Percentiles rank a stretch among this genome's conserved stretches.
Evolutionary conservation across 2,797 vertebrate species (phyloP).

Genomic region (Hozukius guyotensis): DNA sequence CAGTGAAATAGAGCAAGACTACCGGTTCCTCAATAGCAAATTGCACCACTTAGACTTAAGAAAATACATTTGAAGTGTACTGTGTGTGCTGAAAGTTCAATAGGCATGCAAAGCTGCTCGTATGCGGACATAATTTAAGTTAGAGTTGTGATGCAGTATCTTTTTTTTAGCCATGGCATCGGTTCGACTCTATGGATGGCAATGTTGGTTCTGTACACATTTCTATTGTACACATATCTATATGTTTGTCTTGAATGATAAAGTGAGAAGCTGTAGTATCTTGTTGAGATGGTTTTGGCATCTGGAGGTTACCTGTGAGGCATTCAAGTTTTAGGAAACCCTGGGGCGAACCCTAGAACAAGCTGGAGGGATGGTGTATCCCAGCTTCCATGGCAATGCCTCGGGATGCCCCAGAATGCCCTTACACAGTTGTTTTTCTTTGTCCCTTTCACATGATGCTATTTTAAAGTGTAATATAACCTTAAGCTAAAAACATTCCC

Average conservation of each 20-base stretch:
- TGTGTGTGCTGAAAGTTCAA: background rate
- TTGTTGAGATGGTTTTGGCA: background rate
- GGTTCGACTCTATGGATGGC: background rate
- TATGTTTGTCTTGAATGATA: background rate
- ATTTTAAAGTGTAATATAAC: conserved; percentile 1
- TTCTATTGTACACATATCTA: background rate
- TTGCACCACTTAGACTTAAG: background rate
- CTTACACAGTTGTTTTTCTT: conserved; percentile 1
- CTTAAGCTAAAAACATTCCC: background rate
- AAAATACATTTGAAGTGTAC: background rate
- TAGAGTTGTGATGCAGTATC: background rate
- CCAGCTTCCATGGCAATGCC: background rate
- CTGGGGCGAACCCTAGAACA: background rate
- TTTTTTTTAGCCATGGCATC: background rate
- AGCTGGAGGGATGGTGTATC: conserved; percentile 6
- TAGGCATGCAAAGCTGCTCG: background rate
- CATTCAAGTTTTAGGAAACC: conserved; percentile 14
- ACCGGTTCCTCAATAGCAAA: background rate
- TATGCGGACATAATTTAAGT: background rate
- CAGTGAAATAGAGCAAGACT: background rate
- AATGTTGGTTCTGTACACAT: background rate
- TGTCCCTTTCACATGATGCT: conserved; percentile 1
- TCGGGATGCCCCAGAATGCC: background rate
- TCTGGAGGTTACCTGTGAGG: background rate
- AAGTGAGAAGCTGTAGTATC: background rate